phyloP scores from a whole-genome alignment of 2,797 vertebrate genomes.

The Epinephelus coioides region DNA sequence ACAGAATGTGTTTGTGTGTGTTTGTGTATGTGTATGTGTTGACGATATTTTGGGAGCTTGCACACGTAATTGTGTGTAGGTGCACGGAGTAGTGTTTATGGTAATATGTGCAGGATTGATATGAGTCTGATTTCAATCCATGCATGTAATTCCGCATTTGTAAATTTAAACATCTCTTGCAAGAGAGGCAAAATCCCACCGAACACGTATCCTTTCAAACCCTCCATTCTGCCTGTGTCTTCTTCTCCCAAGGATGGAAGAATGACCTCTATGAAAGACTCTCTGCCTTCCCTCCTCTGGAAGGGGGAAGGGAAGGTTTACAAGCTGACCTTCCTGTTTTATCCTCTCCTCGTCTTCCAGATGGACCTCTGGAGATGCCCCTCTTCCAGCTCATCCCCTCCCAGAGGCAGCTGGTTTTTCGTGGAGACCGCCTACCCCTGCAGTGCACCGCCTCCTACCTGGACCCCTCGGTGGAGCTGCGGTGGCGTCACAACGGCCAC shows the following conservation, averaged over 20 bases:
- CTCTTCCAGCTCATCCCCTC: slow-evolving; percentile 94
- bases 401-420: slow-evolving; percentile 93
- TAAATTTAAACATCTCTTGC: neutral
- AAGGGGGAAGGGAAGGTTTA: neutral
- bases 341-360: slow-evolving; percentile 73
- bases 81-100: neutral
- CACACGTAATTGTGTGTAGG: neutral
- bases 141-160: neutral
- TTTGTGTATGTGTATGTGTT: slow-evolving; percentile 25
- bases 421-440: slow-evolving; percentile 91
- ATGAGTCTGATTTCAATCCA: slow-evolving; percentile 5
- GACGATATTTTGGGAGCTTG: slow-evolving; percentile 6
- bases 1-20: slow-evolving; percentile 32
- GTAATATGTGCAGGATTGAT: neutral
- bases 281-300: neutral
- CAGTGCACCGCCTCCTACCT: slow-evolving; percentile 92
- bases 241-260: slow-evolving; percentile 21
- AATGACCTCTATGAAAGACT: slow-evolving; percentile 22
- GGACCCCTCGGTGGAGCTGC: slow-evolving; percentile 85
- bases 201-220: neutral
- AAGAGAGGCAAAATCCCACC: neutral
- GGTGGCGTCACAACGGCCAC: slow-evolving; percentile 89
- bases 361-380: slow-evolving; percentile 90
- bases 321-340: slow-evolving; percentile 42
- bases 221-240: neutral